These are phyloP conservation scores for Phortica magna DNA, from an alignment of 2,888 invertebrate genomes.

Conservation along the genomic window DNA sequence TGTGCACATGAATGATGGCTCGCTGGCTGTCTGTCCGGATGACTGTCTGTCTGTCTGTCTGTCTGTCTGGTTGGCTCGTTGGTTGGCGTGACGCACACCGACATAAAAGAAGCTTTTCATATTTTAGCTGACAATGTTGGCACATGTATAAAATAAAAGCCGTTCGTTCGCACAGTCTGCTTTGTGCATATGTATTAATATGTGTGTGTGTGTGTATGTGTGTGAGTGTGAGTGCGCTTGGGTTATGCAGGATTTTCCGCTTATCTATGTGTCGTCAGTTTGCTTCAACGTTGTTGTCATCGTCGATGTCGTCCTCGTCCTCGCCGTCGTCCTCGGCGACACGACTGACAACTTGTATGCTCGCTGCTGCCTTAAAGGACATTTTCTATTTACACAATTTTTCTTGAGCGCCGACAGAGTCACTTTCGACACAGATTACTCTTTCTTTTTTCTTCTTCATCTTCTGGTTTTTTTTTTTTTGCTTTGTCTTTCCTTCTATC, in stretches of 20 bases:
- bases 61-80: background rate
- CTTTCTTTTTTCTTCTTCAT: background rate
- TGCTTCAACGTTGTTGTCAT: slow-evolving; percentile 20
- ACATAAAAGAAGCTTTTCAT: slow-evolving; percentile 22
- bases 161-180: background rate
- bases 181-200: background rate
- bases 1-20: background rate
- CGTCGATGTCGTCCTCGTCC: background rate
- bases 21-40: background rate
- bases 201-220: background rate
- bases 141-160: background rate
- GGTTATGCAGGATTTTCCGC: slow-evolving; percentile 48
- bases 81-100: background rate
- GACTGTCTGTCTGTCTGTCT: background rate
- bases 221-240: background rate
- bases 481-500: background rate
- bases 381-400: slow-evolving; percentile 59
- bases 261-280: slow-evolving; percentile 52
- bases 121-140: slow-evolving; percentile 27
- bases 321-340: slow-evolving; percentile 13
- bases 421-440: slow-evolving; percentile 25
- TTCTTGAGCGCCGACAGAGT: slow-evolving; percentile 28
- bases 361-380: slow-evolving; percentile 56
- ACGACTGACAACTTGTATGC: background rate
- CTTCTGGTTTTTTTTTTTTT: background rate